Evolutionary conservation across 2,888 invertebrate genomes (phyloP), one percentile per base, ranked within the genome.

Genomic region (Iselma pallidipennis): DNA sequence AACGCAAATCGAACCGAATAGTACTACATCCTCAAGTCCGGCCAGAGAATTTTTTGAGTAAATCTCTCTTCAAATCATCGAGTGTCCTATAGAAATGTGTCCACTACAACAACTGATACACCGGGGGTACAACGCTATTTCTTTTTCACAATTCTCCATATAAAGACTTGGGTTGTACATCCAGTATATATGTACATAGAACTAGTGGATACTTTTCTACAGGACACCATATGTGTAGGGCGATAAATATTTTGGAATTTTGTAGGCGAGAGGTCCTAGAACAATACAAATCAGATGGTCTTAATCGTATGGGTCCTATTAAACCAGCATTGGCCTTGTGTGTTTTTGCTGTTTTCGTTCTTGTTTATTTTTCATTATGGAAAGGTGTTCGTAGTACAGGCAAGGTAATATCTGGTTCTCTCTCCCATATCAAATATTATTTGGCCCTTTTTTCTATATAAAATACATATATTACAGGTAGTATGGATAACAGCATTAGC

Each of bases 341-440:
- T 81, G 91, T 96, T 33, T 90, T 95, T 71, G 89, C 93, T 3
- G 96, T 97, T 60, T 97, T 96, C 82, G 84, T 96, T 31, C 86
- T 96, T 68, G 97, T 97, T 69, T 97, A 97, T 82, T 97, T 97
- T 85, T 95, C 96, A 0, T 83, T 98, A 7, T 97, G 97, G 97
- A 97, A 97, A 83, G 97, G 97, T 5, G 93, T 94, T 4, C 86
- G 91, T 66, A 94, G 93, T 78, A 91, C 96, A 49, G 97, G 97
- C 71, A 97, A 97, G 89, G 96, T 93, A 80, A 79, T 78, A 26
- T 26, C 26, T 6, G 6, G 6, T 26, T 26, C 26, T 37, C 26
- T 7, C 7, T 19, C 26, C 23, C 12, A 25, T 14, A 37, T 37
- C 16, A 37, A 6, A 37, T 14, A 37, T 37, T 37, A 4, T 16